These are phyloP conservation scores for Tringa solitaria DNA, from an alignment of 2,113 vertebrate species.

Conservation along the genomic window DNA sequence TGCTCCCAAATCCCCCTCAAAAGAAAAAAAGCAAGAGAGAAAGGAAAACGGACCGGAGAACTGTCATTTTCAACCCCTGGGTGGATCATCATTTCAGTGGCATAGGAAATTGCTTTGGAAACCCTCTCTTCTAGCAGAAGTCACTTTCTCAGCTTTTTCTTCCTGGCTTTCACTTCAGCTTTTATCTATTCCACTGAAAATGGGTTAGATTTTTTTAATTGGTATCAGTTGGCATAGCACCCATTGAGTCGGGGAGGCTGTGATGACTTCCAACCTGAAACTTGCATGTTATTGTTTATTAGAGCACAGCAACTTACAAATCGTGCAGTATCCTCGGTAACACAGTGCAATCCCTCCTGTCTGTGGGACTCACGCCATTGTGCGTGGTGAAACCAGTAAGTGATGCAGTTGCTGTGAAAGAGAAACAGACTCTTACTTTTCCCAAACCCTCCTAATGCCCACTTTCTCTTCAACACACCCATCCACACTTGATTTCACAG, in stretches of 20 bases:
- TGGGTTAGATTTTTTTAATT: neutral
- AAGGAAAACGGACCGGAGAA: neutral
- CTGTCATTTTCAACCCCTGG: neutral
- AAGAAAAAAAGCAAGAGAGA: neutral
- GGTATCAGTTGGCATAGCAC: neutral
- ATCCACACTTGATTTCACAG: neutral
- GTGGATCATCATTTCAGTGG: neutral
- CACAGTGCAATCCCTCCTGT: neutral
- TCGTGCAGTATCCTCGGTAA: neutral
- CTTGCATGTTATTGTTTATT: neutral
- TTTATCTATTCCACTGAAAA: neutral
- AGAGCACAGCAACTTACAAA: neutral
- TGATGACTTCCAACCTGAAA: neutral
- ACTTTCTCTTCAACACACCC: neutral
- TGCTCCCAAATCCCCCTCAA: too few relatives aligned
- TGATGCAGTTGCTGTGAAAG: neutral
- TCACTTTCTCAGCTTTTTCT: neutral
- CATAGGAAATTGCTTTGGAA: neutral
- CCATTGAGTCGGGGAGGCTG: neutral
- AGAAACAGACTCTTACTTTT: neutral
- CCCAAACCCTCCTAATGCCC: neutral
- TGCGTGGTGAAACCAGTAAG: neutral
- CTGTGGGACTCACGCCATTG: neutral
- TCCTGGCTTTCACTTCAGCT: neutral
- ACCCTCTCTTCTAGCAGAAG: neutral